Conservation (phyloP, 2,113 vertebrate genomes). For the Microcebus ravelobensis region DNA sequence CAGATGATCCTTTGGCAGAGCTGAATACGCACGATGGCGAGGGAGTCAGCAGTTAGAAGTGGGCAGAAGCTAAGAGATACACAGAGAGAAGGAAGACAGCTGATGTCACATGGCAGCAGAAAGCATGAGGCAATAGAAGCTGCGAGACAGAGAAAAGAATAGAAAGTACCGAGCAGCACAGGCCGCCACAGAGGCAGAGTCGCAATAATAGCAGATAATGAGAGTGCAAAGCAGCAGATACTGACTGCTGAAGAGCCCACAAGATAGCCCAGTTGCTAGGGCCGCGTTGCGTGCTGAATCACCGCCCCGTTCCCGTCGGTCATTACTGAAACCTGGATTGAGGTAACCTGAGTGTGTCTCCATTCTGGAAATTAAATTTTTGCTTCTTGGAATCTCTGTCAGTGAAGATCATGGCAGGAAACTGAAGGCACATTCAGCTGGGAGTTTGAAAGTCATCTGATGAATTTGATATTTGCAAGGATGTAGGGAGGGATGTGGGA, state of each 20-base stretch:
- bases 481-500: not conserved
- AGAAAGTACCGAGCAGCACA: slow-evolving; percentile 25
- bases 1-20: not conserved
- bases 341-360: slow-evolving; percentile 22
- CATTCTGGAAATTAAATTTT: slow-evolving; percentile 55
- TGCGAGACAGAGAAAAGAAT: slow-evolving; percentile 30
- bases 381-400: slow-evolving; percentile 31
- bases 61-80: not conserved
- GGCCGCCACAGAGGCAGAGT: slow-evolving; percentile 27
- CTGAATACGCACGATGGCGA: not conserved
- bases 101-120: not conserved
- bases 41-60: not conserved
- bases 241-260: not conserved
- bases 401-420: slow-evolving; percentile 36
- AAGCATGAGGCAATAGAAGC: slow-evolving; percentile 26
- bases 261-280: not conserved
- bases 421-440: slow-evolving; percentile 38
- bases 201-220: slow-evolving; percentile 28
- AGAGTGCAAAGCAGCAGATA: slow-evolving; percentile 22
- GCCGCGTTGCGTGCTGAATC: slow-evolving; percentile 8
- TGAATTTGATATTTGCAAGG: not conserved
- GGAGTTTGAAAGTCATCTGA: slow-evolving; percentile 39
- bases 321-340: slow-evolving; percentile 5
- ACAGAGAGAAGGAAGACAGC: not conserved
- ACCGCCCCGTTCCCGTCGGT: slow-evolving; percentile 1